phyloP scores from a whole-genome alignment of 64 coral and sea anemone species.

The Montipora sp. region DNA sequence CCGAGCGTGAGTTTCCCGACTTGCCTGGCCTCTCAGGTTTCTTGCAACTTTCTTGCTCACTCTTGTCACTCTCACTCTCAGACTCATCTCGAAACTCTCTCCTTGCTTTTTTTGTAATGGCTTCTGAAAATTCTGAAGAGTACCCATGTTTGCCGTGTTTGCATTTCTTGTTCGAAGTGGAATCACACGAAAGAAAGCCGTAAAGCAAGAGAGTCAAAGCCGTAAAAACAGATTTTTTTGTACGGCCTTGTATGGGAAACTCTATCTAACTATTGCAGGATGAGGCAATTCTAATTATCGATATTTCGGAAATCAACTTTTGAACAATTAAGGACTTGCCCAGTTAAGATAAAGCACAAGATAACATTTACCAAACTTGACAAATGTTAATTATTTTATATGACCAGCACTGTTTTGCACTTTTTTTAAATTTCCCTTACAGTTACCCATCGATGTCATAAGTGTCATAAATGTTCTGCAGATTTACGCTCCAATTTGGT shows the following conservation, averaged over 20 bases:
- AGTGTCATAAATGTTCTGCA: no score
- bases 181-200: conserved; percentile 5
- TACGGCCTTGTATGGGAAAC: conserved; percentile 16
- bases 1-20: neutral
- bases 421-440: no score
- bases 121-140: neutral
- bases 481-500: no score
- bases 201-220: neutral
- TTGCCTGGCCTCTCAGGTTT: conserved; percentile 7
- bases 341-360: no score
- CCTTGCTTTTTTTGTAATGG: conserved; percentile 1
- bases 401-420: no score
- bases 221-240: conserved; percentile 1
- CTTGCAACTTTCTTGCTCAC: conserved; percentile 24
- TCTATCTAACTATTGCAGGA: neutral
- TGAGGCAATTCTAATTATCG: no score
- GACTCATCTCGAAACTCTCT: conserved; percentile 5
- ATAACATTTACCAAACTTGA: no score
- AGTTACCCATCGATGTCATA: no score
- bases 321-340: no score
- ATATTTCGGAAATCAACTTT: no score
- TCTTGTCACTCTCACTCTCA: conserved; percentile 16
- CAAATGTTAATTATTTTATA: no score
- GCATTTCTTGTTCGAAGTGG: neutral
- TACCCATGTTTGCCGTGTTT: neutral